These are phyloP conservation scores for Calephelis perditalis DNA, from an alignment of 2,888 invertebrate genomes.

Conservation along the genomic window DNA sequence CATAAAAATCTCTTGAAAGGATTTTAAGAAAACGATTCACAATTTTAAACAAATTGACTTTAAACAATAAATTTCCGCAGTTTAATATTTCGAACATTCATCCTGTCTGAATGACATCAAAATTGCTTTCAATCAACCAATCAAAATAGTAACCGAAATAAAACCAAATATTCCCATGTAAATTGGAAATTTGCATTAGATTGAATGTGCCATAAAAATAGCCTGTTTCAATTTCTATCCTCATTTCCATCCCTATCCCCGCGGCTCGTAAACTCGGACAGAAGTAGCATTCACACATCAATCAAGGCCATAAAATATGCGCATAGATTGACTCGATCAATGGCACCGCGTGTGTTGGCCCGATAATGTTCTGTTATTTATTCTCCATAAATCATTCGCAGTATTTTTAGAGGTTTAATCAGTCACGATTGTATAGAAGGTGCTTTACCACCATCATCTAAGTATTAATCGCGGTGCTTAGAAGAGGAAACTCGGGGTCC, in stretches of 20 bases:
- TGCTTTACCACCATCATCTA: no score
- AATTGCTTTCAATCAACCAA: no score
- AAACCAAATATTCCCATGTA: neutral
- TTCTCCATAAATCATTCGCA: constrained; percentile 2
- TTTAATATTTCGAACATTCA: no score
- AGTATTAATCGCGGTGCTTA: no score
- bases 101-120: no score
- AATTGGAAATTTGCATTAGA: neutral
- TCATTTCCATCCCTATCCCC: neutral
- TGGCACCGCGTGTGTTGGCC: constrained; percentile 10
- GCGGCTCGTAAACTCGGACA: constrained; percentile 5
- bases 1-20: no score
- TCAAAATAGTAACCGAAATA: no score
- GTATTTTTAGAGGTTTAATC: constrained; percentile 4
- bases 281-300: constrained; percentile 11
- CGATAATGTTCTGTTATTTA: constrained; percentile 10
- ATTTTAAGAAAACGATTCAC: no score
- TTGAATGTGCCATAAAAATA: constrained; percentile 1
- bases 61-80: no score
- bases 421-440: neutral
- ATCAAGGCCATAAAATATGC: constrained; percentile 11
- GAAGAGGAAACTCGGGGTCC: no score
- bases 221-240: constrained; percentile 6
- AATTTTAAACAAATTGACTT: no score
- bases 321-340: constrained; percentile 10